These are phyloP conservation scores for Achlya flavicornis DNA, from an alignment of 2,888 invertebrate species.

Conservation along the genomic window DNA sequence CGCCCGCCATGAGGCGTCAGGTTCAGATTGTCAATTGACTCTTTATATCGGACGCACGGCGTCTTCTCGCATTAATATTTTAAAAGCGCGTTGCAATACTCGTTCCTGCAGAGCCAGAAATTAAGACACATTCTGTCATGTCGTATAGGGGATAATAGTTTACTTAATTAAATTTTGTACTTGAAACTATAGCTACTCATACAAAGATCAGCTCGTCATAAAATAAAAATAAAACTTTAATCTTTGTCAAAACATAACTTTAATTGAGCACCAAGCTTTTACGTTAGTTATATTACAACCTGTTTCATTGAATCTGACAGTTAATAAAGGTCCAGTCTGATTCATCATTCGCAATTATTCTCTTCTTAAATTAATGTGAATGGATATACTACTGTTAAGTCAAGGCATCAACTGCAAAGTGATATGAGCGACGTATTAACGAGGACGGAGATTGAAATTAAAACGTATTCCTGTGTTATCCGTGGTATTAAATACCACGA, in stretches of 20 bases:
- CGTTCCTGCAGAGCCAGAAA: constrained; percentile 3
- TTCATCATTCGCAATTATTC: constrained; percentile 1
- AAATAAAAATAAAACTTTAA: neutral
- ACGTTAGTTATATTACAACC: neutral
- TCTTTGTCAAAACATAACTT: neutral
- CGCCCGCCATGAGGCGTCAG: constrained; percentile 48
- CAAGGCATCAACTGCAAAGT: constrained; percentile 34
- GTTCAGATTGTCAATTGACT: constrained; percentile 70
- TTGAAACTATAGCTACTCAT: neutral
- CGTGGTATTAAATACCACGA: constrained; percentile 53
- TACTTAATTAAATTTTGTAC: neutral
- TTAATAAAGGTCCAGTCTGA: constrained; percentile 6
- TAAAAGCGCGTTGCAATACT: constrained; percentile 16
- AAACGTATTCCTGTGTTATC: constrained; percentile 60
- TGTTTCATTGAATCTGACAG: neutral
- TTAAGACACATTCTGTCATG: constrained; percentile 9
- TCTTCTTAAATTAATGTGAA: constrained; percentile 3
- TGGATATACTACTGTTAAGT: constrained; percentile 10
- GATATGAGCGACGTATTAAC: constrained; percentile 45
- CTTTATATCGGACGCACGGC: constrained; percentile 53
- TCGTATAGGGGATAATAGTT: constrained; percentile 5
- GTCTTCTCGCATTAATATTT: constrained; percentile 38
- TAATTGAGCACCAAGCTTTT: neutral
- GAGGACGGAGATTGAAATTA: constrained; percentile 54
- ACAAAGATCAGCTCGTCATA: neutral